Conservation (phyloP, 2,888 invertebrate genomes). For the Dolomedes plantarius region DNA sequence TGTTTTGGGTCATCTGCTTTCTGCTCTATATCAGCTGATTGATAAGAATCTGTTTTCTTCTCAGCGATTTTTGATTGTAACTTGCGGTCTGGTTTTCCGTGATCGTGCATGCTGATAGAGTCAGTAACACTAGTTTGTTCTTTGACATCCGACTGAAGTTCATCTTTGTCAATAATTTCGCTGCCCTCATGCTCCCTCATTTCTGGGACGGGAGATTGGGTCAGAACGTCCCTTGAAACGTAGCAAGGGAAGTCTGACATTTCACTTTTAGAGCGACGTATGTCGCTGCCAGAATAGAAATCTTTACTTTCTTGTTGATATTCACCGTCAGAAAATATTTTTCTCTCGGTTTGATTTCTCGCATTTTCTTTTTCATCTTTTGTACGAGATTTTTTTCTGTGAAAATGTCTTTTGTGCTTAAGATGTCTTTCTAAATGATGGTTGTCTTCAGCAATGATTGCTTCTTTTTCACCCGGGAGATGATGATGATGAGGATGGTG, state of each 20-base stretch:
- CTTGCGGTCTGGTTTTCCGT: neutral
- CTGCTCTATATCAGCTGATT: neutral
- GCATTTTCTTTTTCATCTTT: neutral
- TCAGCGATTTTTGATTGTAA: neutral
- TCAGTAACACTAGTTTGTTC: neutral
- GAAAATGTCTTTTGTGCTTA: conserved; percentile 45
- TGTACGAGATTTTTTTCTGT: conserved; percentile 37
- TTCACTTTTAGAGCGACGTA: conserved; percentile 51
- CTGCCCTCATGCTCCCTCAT: neutral
- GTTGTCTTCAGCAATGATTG: conserved; percentile 11
- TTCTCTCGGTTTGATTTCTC: neutral
- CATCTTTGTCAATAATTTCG: neutral
- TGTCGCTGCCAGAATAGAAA: conserved; percentile 11
- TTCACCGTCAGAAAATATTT: conserved; percentile 39
- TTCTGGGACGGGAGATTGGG: conserved; percentile 6
- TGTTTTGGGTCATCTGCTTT: neutral
- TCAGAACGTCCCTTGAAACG: neutral
- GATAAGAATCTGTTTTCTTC: neutral
- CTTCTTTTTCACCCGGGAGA: conserved; percentile 23
- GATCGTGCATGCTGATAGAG: neutral
- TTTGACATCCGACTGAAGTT: neutral
- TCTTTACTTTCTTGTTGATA: neutral
- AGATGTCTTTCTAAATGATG: conserved; percentile 27
- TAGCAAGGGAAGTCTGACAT: conserved; percentile 42
- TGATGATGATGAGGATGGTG: conserved; percentile 57